phyloP scores from a whole-genome alignment of 2,888 invertebrate genomes.

The Aelia acuminata region DNA sequence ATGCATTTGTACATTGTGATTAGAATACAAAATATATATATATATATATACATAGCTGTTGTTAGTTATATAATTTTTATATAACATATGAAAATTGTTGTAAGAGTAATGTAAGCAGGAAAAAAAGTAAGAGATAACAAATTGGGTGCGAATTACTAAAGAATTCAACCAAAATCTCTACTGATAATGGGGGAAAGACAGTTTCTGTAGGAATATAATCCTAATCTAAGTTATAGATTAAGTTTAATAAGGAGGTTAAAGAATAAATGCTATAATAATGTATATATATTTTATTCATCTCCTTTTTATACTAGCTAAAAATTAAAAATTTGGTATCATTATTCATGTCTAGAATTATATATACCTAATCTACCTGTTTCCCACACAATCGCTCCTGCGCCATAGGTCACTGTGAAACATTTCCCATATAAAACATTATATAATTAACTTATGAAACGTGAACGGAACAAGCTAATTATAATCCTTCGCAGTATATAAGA shows the following conservation, averaged over 20 bases:
- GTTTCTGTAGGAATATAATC: no score
- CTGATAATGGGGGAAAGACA: no score
- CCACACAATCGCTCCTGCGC: no score
- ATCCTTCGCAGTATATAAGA: no score
- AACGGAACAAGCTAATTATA: no score
- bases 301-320: no score
- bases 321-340: constrained; percentile 14
- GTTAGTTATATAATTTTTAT: constrained; percentile 12
- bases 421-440: no score
- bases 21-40: background rate
- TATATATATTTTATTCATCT: background rate
- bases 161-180: background rate
- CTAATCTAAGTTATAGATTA: background rate
- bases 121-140: background rate
- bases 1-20: constrained; percentile 24
- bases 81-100: background rate
- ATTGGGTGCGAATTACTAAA: background rate
- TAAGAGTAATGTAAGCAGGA: background rate
- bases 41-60: background rate
- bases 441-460: no score
- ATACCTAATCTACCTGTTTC: no score
- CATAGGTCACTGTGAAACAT: no score
- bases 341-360: no score
- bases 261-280: background rate
- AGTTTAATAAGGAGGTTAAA: background rate